Evolutionary conservation across 2,888 invertebrate genomes (phyloP).

Genomic region (Crocallis elinguaria): DNA sequence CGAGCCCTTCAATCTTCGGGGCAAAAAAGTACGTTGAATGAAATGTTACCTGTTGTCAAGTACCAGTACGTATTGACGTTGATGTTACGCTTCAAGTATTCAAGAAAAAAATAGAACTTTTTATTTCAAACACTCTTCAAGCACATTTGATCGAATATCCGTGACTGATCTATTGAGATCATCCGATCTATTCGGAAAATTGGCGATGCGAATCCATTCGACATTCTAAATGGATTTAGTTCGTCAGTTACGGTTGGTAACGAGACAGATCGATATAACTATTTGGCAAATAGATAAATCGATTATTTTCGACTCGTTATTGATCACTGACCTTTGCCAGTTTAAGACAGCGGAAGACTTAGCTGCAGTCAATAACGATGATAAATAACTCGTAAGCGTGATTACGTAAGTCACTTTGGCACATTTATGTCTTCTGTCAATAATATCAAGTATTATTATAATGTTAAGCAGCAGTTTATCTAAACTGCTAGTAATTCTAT

Average conservation of each 20-base stretch:
- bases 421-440: too few relatives aligned
- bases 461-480: too few relatives aligned
- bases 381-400: too few relatives aligned
- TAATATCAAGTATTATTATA: too few relatives aligned
- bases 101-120: background rate
- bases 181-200: slow-evolving; percentile 34
- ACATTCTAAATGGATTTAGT: slow-evolving; percentile 29
- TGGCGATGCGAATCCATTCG: slow-evolving; percentile 50
- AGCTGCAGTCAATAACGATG: background rate
- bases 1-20: slow-evolving; percentile 23
- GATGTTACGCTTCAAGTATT: slow-evolving; percentile 24
- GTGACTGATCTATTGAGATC: slow-evolving; percentile 44
- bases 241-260: slow-evolving; percentile 24
- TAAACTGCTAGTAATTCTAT: too few relatives aligned
- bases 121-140: slow-evolving; percentile 37
- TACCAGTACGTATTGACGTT: slow-evolving; percentile 28
- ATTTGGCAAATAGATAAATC: slow-evolving; percentile 28
- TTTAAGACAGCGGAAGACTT: background rate
- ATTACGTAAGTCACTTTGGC: too few relatives aligned
- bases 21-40: slow-evolving; percentile 26
- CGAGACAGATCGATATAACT: slow-evolving; percentile 23
- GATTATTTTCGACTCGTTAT: slow-evolving; percentile 27
- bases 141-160: slow-evolving; percentile 49
- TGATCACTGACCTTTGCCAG: slow-evolving; percentile 16
- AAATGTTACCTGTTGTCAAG: slow-evolving; percentile 33